Evolutionary conservation across 2,113 vertebrate species (phyloP), one percentile per base, ranked within the genome.

Genomic region (Nematolebias whitei): DNA sequence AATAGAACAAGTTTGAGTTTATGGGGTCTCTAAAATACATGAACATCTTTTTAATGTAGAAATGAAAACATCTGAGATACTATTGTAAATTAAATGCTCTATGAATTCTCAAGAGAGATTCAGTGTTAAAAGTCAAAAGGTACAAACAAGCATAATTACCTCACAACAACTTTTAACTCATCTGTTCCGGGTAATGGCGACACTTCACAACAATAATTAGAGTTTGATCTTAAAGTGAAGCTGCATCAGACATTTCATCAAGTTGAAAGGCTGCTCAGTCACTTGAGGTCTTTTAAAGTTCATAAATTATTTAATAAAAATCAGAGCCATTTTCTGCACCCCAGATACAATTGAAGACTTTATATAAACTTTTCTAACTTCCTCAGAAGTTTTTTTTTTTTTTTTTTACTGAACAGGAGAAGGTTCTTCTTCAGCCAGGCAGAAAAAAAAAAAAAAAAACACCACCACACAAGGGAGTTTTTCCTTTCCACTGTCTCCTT

Each of bases 61-160:
- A n/a, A n/a, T n/a, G n/a, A n/a, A n/a, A n/a, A n/a, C n/a, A n/a
- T n/a, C n/a, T n/a, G n/a, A n/a, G n/a, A n/a, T n/a, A n/a, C n/a
- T n/a, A n/a, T n/a, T n/a, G n/a, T n/a, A n/a, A n/a, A n/a, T n/a
- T n/a, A n/a, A n/a, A n/a, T n/a, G n/a, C n/a, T n/a, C n/a, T n/a
- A n/a, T n/a, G n/a, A n/a, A n/a, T n/a, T n/a, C n/a, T n/a, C 26
- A 3, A 29, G 7, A 29, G 3, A 29, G 26, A 29, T 29, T 7
- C 26, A 29, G 26, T 29, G 26, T 29, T 29, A 3, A n/a, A n/a
- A 29, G 26, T 29, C 26, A 53, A n/a, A n/a, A n/a, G 12, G 49
- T 26, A 40, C 44, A 11, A 57, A 47, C 20, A 45, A 29, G 52
- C 51, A 15, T 50, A 60, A 71, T 69, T 53, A 63, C 23, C 41